A percentile compares a stretch with the other conserved stretches of the same genome.
Evolutionary conservation across 2,888 invertebrate genomes (phyloP).

Genomic region (Diaphora mendica): DNA sequence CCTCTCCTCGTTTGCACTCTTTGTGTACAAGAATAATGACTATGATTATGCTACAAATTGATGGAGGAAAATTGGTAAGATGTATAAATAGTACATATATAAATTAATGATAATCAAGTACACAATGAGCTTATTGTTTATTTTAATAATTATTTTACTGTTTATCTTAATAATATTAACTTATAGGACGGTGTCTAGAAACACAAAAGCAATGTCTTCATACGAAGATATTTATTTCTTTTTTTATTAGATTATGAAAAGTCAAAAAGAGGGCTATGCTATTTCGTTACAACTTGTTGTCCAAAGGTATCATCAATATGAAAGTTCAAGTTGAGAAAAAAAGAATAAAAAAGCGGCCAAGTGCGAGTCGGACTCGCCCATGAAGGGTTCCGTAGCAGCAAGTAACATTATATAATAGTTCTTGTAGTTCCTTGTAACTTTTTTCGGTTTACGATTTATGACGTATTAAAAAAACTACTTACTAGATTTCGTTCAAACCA

Average conservation of each 20-base stretch:
- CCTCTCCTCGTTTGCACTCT: not conserved
- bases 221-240: not conserved
- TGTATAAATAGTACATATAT: not conserved
- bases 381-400: too few species aligned
- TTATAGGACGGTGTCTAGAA: not conserved
- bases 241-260: not conserved
- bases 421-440: too few species aligned
- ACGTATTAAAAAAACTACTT: too few species aligned
- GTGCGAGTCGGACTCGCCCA: too few species aligned
- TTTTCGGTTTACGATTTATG: too few species aligned
- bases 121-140: not conserved
- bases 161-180: not conserved
- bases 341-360: too few species aligned
- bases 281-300: too few species aligned
- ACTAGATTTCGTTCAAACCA: too few species aligned
- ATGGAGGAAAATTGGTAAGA: not conserved
- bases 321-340: too few species aligned
- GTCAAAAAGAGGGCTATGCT: too few species aligned
- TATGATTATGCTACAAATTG: not conserved
- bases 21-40: not conserved
- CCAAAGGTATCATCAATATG: too few species aligned
- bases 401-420: too few species aligned
- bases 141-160: not conserved
- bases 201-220: not conserved
- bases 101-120: not conserved